Evolutionary conservation across 2,888 invertebrate genomes (phyloP).

Genomic region (Drosophila multiciliata): DNA sequence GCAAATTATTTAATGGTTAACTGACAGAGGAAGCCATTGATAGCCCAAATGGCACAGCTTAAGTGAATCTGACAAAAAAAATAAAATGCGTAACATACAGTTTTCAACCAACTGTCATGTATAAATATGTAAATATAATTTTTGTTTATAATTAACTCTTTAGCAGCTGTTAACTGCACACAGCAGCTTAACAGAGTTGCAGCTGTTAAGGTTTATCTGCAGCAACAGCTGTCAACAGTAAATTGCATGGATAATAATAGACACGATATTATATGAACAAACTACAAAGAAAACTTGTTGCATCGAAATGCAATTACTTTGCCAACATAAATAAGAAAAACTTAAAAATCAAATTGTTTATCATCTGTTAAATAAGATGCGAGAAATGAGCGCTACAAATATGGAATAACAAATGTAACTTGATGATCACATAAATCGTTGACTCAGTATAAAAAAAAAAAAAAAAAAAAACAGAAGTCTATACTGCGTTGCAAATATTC

Average conservation of each 20-base stretch:
- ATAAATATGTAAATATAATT: neutral
- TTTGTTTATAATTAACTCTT: neutral
- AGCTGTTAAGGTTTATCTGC: neutral
- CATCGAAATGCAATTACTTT: neutral
- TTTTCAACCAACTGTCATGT: neutral
- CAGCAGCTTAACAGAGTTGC: neutral
- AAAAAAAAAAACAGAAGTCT: neutral
- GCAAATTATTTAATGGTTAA: neutral
- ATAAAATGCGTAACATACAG: neutral
- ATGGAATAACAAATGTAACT: neutral
- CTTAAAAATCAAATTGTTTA: neutral
- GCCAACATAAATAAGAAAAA: neutral
- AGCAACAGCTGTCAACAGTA: neutral
- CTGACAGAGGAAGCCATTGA: neutral
- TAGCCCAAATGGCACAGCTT: neutral
- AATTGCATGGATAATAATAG: neutral
- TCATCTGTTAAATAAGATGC: neutral
- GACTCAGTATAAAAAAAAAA: neutral
- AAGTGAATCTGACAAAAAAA: neutral
- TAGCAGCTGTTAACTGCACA: neutral
- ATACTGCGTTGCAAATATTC: slow-evolving; percentile 1
- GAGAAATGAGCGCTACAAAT: neutral
- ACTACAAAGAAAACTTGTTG: neutral
- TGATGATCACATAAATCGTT: neutral
- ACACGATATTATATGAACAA: neutral